Evolutionary conservation across 2,888 invertebrate species (phyloP).

Genomic region (Cephus nigrinus): DNA sequence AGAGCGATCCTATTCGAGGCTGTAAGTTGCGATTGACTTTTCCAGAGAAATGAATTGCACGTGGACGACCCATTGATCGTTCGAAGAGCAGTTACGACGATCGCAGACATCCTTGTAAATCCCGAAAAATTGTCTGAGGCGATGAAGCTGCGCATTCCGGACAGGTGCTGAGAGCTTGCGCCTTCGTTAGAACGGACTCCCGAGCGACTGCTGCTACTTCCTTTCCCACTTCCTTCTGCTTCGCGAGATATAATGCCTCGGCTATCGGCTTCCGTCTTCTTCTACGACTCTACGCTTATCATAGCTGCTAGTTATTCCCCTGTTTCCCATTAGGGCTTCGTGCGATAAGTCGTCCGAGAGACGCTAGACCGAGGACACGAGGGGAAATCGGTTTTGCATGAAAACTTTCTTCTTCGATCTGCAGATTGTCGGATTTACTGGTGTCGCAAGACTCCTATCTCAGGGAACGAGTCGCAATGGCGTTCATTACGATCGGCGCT

Average conservation of each 20-base stretch:
- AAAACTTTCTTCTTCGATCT: not conserved
- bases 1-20: too few species aligned
- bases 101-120: constrained; percentile 65
- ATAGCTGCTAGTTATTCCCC: too few species aligned
- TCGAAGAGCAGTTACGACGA: constrained; percentile 63
- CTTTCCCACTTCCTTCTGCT: constrained; percentile 1
- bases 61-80: constrained; percentile 53
- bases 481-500: constrained; percentile 59
- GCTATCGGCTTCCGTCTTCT: constrained; percentile 3
- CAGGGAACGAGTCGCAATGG: constrained; percentile 62
- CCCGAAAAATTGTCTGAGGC: constrained; percentile 67
- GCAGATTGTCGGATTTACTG: constrained; percentile 60
- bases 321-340: too few species aligned
- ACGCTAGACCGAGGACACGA: too few species aligned
- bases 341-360: too few species aligned
- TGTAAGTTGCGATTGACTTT: constrained; percentile 33
- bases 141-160: constrained; percentile 60
- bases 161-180: constrained; percentile 46
- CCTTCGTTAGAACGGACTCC: not conserved
- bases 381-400: not conserved
- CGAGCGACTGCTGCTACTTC: not conserved
- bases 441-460: constrained; percentile 53
- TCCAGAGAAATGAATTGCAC: constrained; percentile 63
- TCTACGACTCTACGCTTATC: too few species aligned
- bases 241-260: not conserved